These are phyloP conservation scores for Noctua janthina DNA, from an alignment of 2,888 invertebrate genomes.

Conservation along the genomic window DNA sequence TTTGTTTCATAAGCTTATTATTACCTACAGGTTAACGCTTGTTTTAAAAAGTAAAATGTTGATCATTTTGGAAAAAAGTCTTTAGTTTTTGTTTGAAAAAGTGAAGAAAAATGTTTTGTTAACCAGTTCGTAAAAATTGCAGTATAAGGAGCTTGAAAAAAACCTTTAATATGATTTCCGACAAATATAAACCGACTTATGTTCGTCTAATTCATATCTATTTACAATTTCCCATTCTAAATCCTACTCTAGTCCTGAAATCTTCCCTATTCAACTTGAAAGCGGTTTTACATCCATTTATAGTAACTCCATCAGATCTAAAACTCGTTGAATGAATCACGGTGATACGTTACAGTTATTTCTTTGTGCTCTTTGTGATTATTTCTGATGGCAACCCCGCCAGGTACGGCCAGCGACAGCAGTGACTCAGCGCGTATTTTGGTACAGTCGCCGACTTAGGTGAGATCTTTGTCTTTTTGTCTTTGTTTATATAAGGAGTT, in stretches of 20 bases:
- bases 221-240: neutral
- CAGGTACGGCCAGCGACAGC: constrained; percentile 67
- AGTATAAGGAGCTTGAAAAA: neutral
- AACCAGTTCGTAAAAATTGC: neutral
- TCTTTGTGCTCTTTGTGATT: constrained; percentile 82
- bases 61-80: neutral
- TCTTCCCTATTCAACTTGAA: neutral
- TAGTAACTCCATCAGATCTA: constrained; percentile 46
- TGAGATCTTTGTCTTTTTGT: constrained; percentile 58
- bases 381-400: constrained; percentile 74
- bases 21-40: neutral
- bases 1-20: neutral
- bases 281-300: constrained; percentile 48
- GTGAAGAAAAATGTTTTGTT: no score
- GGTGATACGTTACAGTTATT: constrained; percentile 70
- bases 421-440: constrained; percentile 74
- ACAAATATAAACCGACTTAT: neutral
- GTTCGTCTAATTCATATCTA: neutral
- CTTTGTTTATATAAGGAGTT: constrained; percentile 62
- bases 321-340: constrained; percentile 70
- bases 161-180: neutral
- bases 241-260: neutral
- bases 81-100: no score
- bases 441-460: constrained; percentile 64
- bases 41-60: neutral